phyloP scores from a whole-genome alignment of 2,113 vertebrate genomes.

The Hyperoodon ampullatus region DNA sequence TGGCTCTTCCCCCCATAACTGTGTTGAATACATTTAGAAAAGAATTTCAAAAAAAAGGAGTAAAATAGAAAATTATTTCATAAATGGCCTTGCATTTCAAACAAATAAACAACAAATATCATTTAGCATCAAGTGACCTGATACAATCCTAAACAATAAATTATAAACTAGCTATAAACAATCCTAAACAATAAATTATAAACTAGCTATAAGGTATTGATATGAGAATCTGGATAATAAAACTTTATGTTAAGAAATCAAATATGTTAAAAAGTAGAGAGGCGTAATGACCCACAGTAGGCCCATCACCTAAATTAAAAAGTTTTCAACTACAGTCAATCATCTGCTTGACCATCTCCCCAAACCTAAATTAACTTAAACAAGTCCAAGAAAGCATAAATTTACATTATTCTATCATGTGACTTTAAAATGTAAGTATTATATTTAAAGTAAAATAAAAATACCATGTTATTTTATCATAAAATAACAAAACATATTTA shows the following conservation, averaged over 20 bases:
- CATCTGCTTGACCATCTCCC: neutral
- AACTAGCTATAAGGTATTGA: neutral
- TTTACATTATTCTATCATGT: neutral
- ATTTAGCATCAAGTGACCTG: neutral
- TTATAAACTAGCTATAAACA: too few relatives aligned
- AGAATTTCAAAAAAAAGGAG: neutral
- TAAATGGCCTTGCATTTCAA: neutral
- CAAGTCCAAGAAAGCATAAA: neutral
- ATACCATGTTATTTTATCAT: neutral
- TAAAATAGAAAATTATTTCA: constrained; percentile 2
- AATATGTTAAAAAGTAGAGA: neutral
- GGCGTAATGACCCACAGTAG: neutral
- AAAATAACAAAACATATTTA: neutral
- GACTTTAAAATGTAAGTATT: neutral
- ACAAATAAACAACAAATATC: neutral
- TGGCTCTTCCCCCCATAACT: neutral
- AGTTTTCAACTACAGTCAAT: neutral
- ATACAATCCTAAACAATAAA: neutral
- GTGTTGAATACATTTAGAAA: neutral
- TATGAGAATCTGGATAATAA: neutral
- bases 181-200: too few relatives aligned
- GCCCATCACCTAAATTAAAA: neutral
- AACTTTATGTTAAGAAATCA: neutral
- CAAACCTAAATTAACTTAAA: neutral
- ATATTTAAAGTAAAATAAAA: neutral